Percentiles rank a stretch among this genome's conserved stretches.
phyloP scores from a whole-genome alignment of 37 sponge, comb jelly and placozoan genomes.

The Halichondria panicea region DNA sequence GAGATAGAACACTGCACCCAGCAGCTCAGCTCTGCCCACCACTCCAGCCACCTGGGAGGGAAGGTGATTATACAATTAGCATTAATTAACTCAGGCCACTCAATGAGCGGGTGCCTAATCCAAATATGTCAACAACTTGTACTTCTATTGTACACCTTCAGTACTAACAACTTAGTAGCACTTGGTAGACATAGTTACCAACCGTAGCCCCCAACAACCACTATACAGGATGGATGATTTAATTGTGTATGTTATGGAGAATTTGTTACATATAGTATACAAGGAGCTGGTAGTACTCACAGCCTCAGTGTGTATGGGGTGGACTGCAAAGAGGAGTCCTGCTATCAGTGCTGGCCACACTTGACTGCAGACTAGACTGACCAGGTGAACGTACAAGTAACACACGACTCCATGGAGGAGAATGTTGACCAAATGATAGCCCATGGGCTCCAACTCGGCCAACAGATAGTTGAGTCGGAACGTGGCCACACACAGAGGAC shows the following conservation, averaged over 20 bases:
- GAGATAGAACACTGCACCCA: conserved; percentile 84
- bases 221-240: not conserved
- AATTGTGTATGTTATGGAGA: not conserved
- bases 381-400: conserved; percentile 70
- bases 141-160: not conserved
- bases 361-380: conserved; percentile 41
- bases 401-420: conserved; percentile 80
- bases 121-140: too few relatives aligned
- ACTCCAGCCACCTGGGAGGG: conserved; percentile 82
- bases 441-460: conserved; percentile 80
- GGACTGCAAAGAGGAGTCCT: conserved; percentile 73
- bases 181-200: not conserved
- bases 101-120: too few relatives aligned
- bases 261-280: not conserved
- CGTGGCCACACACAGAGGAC: conserved; percentile 85
- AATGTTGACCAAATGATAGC: conserved; percentile 91
- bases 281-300: conserved; percentile 28
- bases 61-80: not conserved
- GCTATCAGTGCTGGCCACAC: conserved; percentile 66
- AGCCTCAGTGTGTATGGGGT: conserved; percentile 71
- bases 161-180: not conserved
- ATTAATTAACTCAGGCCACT: not conserved
- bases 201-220: too few relatives aligned
- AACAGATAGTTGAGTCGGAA: conserved; percentile 88
- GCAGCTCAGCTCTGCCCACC: conserved; percentile 89